Evolutionary conservation across 2,888 invertebrate genomes (phyloP), one percentile per base, ranked within the genome.

Genomic region (Drosophila mulleri): DNA sequence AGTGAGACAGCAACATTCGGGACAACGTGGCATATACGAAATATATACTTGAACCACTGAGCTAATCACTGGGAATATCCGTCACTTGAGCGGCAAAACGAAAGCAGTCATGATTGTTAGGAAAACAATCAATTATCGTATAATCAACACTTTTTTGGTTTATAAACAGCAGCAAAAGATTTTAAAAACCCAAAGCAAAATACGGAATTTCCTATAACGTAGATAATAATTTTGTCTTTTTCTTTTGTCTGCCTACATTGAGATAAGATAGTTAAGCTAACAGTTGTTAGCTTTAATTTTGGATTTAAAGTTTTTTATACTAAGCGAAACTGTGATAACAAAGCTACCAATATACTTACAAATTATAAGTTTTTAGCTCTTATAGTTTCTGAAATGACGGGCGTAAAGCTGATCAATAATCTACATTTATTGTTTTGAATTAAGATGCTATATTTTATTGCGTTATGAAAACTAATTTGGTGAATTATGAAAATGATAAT

Each of bases 1-100:
- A 42, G 72, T 85, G 86, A 78, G 53, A 67, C 63, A 71, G 64
- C 68, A 68, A 68, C 69, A 78, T 88, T 76, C 66, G 52, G 62
- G 56, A 67, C 67, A 84, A 70, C 68, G 32, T 18, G 64, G 69
- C 67, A 67, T 76, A 76, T 73, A 41, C 41, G 60, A 29, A 58
- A 73, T 58, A 56, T 56, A 32, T 47, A 16, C 52, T 50, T 45
- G 63, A 52, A 16, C 23, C 37, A 35, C 61, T 60, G 39, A n/a
- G 11, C 64, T 82, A 78, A 87, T 82, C 75, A 35, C 53, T 63
- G 60, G 70, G 67, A 58, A 70, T 71, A 72, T 82, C 66, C 64
- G 18, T 12, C 72, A 79, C 72, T 82, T 60, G 44, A 65, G 18
- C 29, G 11, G 11, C 5, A 23, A 14, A 26, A 18, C 14, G 32